These are phyloP conservation scores for Gymnocheta viridis DNA, from an alignment of 2,888 invertebrate species.

Conservation along the genomic window DNA sequence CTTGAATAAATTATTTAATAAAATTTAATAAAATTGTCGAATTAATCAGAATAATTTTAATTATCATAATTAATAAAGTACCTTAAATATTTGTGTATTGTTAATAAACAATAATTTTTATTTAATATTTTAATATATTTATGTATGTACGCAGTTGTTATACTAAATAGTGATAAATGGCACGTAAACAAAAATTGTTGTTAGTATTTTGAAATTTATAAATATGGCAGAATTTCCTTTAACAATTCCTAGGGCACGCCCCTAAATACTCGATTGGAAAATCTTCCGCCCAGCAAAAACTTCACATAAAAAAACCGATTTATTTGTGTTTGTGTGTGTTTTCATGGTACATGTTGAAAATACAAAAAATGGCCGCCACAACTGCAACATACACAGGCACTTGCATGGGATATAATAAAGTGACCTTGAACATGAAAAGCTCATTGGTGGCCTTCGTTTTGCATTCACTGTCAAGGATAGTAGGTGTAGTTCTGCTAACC, in stretches of 20 bases:
- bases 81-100: neutral
- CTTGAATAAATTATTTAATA: no score
- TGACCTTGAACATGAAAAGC: constrained; percentile 76
- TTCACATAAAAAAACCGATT: constrained; percentile 8
- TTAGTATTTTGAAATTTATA: constrained; percentile 17
- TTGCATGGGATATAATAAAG: constrained; percentile 32
- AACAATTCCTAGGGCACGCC: constrained; percentile 48
- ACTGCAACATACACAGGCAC: neutral
- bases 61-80: neutral
- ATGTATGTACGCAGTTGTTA: neutral
- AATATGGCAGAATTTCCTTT: constrained; percentile 36
- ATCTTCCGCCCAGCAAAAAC: constrained; percentile 31
- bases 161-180: neutral
- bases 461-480: constrained; percentile 70
- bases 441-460: constrained; percentile 74
- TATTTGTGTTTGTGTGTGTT: neutral
- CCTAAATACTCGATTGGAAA: constrained; percentile 16
- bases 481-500: constrained; percentile 47
- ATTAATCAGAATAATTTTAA: no score
- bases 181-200: constrained; percentile 16
- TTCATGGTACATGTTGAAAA: constrained; percentile 16
- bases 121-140: neutral
- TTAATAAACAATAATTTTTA: neutral
- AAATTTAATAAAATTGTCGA: no score
- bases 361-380: constrained; percentile 60